These are phyloP conservation scores for Drosophila affinis DNA, from an alignment of 2,888 invertebrate genomes.

Conservation along the genomic window DNA sequence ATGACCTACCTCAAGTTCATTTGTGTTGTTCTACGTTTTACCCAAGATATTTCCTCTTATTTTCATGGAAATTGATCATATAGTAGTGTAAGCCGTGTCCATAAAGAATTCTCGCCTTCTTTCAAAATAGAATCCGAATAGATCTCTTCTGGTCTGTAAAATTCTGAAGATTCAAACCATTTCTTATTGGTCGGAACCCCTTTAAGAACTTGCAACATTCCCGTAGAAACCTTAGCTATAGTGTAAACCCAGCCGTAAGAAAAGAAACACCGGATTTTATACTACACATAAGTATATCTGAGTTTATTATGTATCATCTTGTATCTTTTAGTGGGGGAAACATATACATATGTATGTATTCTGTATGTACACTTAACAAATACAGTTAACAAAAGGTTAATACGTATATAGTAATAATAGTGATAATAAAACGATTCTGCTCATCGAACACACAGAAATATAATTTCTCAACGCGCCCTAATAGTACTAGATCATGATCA, in stretches of 20 bases:
- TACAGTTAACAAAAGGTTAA: conserved; percentile 55
- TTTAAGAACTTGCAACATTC: too few species aligned
- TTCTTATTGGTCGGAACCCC: too few species aligned
- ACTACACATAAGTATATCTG: conserved; percentile 48
- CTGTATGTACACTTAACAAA: conserved; percentile 73
- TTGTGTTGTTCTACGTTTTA: too few species aligned
- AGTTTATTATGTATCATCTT: conserved; percentile 46
- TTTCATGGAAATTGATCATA: too few species aligned
- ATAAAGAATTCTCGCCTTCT: too few species aligned
- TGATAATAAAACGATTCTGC: conserved; percentile 61
- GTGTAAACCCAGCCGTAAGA: neutral
- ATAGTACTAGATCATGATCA: conserved; percentile 42
- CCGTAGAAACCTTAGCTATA: neutral
- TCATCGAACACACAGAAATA: conserved; percentile 61
- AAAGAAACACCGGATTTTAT: conserved; percentile 6
- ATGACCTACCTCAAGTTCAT: too few species aligned
- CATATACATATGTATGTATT: conserved; percentile 46
- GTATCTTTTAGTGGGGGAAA: conserved; percentile 39
- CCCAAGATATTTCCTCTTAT: too few species aligned
- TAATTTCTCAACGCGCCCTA: conserved; percentile 62
- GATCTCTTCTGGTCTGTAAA: too few species aligned
- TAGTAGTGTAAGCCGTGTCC: too few species aligned
- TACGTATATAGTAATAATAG: conserved; percentile 48
- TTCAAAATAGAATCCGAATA: too few species aligned
- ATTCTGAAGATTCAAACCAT: too few species aligned